Evolutionary conservation across 2,888 invertebrate genomes (phyloP).

Genomic region (Caenorhabditis panamensis): DNA sequence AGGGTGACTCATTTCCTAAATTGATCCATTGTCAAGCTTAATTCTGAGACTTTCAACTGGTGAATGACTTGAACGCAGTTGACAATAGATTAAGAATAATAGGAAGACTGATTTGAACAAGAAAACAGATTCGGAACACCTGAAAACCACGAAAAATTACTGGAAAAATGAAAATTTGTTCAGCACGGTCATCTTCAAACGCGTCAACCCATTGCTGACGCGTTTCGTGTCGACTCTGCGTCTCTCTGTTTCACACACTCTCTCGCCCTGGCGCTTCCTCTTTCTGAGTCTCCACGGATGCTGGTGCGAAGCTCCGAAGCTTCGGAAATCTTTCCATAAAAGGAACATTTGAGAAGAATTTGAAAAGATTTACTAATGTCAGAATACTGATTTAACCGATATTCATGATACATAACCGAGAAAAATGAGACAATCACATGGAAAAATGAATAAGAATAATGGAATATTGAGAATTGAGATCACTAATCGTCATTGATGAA

Average conservation of each 20-base stretch:
- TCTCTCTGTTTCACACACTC: slow-evolving; percentile 15
- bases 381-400: neutral
- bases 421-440: neutral
- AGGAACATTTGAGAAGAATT: too few relatives aligned
- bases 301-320: neutral
- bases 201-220: slow-evolving; percentile 50
- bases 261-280: neutral
- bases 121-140: neutral
- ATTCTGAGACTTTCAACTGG: neutral
- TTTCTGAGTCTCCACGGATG: too few relatives aligned
- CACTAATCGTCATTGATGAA: slow-evolving; percentile 5
- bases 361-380: too few relatives aligned
- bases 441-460: neutral
- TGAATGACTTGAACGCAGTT: neutral
- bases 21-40: neutral
- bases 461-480: neutral
- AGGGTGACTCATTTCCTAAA: neutral
- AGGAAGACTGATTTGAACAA: neutral
- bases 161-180: slow-evolving; percentile 40
- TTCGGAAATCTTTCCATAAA: too few relatives aligned
- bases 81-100: neutral
- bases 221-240: slow-evolving; percentile 22
- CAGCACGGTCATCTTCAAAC: slow-evolving; percentile 63
- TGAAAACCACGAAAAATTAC: slow-evolving; percentile 5
- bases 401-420: too few relatives aligned